Conservation (phyloP, 2,113 vertebrate species). For the Phalacrocorax carbo region DNA sequence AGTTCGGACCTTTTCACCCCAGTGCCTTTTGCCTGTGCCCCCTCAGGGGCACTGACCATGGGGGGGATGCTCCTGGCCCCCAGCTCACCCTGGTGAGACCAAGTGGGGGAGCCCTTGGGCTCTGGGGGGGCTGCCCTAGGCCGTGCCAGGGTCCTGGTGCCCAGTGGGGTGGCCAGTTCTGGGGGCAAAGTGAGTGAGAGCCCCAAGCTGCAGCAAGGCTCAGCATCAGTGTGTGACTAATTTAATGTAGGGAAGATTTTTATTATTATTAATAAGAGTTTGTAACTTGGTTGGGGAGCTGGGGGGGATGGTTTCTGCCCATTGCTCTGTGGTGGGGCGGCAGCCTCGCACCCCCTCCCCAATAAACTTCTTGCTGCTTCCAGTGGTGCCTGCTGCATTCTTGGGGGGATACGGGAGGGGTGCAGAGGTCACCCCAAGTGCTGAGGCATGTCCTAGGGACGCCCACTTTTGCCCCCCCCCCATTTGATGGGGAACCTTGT, state of each 20-base stretch:
- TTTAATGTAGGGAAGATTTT: conserved; percentile 49
- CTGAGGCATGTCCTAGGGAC: background rate
- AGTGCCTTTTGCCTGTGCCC: conserved; percentile 35
- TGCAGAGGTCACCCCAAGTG: background rate
- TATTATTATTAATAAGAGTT: conserved; percentile 63
- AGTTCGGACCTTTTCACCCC: conserved; percentile 3
- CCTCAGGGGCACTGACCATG: background rate
- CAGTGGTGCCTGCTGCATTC: background rate
- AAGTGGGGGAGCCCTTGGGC: background rate
- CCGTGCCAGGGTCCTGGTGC: background rate
- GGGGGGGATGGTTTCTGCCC: background rate
- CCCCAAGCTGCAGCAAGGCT: background rate
- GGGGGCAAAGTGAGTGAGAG: background rate
- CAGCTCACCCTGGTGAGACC: background rate
- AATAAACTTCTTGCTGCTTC: conserved; percentile 52
- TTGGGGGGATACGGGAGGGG: background rate
- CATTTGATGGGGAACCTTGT: conserved; percentile 22
- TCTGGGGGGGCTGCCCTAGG: background rate
- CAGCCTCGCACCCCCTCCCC: background rate
- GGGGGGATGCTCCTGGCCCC: background rate
- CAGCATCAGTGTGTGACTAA: background rate
- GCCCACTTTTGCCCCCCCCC: background rate
- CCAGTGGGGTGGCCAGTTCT: rapidly evolving
- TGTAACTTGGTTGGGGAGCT: conserved; percentile 34
- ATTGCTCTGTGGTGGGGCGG: background rate